These are phyloP conservation scores for Sitodiplosis mosellana DNA, from an alignment of 1,140 invertebrate species.

Conservation along the genomic window DNA sequence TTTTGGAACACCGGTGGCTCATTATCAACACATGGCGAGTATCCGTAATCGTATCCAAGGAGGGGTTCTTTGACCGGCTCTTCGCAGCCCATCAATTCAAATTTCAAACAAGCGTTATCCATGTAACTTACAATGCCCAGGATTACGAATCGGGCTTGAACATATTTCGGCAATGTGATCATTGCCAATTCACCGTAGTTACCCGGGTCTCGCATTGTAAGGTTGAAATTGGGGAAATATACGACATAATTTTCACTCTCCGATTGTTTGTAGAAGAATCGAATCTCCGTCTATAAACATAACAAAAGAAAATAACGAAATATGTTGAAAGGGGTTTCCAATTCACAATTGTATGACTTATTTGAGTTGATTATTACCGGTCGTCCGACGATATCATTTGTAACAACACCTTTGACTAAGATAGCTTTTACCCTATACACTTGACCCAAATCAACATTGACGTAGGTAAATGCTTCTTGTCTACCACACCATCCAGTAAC, in stretches of 20 bases:
- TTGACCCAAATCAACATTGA: conserved; percentile 82
- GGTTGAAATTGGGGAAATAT: conserved; percentile 89
- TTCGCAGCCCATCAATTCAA: conserved; percentile 91
- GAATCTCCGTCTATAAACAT: conserved; percentile 52
- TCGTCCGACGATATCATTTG: conserved; percentile 82
- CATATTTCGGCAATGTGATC: conserved; percentile 84
- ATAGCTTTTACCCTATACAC: conserved; percentile 81
- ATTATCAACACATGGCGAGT: conserved; percentile 88
- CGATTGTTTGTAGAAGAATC: conserved; percentile 91
- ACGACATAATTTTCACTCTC: conserved; percentile 89
- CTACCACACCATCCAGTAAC: conserved; percentile 91
- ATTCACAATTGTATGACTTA: no score
- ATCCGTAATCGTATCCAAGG: conserved; percentile 83
- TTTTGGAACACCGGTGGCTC: conserved; percentile 93
- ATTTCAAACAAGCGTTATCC: conserved; percentile 90
- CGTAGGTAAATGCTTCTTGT: conserved; percentile 87
- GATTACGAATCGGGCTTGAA: conserved; percentile 84
- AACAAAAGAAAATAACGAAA: no score
- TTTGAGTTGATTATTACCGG: conserved; percentile 25
- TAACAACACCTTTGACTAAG: conserved; percentile 82
- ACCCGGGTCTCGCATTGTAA: conserved; percentile 81
- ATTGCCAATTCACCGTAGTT: conserved; percentile 88
- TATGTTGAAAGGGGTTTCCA: no score
- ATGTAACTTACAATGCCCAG: conserved; percentile 88
- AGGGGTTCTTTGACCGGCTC: conserved; percentile 58